These are phyloP conservation scores for Drosophila niveifrons DNA, from an alignment of 2,888 invertebrate genomes.

Conservation along the genomic window DNA sequence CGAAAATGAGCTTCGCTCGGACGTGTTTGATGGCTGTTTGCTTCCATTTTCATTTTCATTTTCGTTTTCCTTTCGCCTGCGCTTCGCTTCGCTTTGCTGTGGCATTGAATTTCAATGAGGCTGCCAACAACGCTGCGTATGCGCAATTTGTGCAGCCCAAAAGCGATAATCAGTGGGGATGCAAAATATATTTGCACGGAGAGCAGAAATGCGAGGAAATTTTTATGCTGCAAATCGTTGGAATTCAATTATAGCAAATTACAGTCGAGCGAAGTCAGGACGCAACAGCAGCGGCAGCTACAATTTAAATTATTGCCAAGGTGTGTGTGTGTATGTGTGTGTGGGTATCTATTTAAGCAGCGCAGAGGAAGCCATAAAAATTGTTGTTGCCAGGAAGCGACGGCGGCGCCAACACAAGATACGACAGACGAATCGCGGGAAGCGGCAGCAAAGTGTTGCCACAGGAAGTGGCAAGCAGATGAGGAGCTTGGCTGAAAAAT, in stretches of 20 bases:
- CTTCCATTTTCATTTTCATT: not conserved
- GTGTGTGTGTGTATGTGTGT: slow-evolving; percentile 25
- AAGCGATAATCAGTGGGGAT: slow-evolving; percentile 30
- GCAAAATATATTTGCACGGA: slow-evolving; percentile 8
- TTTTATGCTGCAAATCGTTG: slow-evolving; percentile 57
- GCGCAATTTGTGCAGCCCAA: slow-evolving; percentile 53
- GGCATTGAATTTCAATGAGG: slow-evolving; percentile 63
- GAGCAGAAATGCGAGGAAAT: slow-evolving; percentile 23
- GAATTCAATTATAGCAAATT: slow-evolving; percentile 74
- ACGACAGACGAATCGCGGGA: slow-evolving; percentile 16
- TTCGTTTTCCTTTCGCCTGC: not conserved
- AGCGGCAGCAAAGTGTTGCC: not conserved
- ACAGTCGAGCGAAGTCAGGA: slow-evolving; percentile 33
- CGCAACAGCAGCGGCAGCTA: slow-evolving; percentile 15
- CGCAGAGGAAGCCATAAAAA: slow-evolving; percentile 74
- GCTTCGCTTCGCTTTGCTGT: not conserved
- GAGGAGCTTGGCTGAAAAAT: slow-evolving; percentile 19
- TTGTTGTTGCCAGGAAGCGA: slow-evolving; percentile 65
- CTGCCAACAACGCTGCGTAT: slow-evolving; percentile 56
- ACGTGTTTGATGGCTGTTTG: not conserved
- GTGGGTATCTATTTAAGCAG: slow-evolving; percentile 62
- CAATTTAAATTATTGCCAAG: slow-evolving; percentile 66
- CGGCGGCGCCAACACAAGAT: slow-evolving; percentile 55
- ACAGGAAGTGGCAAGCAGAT: not conserved
- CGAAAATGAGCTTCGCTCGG: slow-evolving; percentile 61